Conservation (phyloP, 2,888 invertebrate genomes). For the Pterostichus niger region DNA sequence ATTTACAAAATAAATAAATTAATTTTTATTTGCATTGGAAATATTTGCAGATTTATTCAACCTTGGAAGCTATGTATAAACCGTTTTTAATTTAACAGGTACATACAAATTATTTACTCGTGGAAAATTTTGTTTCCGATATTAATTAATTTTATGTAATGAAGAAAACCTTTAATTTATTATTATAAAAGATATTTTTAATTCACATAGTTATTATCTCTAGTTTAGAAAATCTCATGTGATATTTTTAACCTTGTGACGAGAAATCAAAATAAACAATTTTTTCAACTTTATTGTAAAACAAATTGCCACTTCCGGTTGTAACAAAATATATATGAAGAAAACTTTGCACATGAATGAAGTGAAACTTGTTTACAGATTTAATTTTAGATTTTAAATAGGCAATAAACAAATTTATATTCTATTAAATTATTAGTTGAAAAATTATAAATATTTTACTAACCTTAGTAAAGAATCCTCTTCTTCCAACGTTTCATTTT, state of each 20-base stretch:
- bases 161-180: neutral
- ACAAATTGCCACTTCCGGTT: neutral
- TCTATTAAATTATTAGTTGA: no score
- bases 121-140: no score
- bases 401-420: constrained; percentile 12
- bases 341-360: constrained; percentile 1
- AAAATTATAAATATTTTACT: constrained; percentile 16
- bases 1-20: no score
- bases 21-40: neutral
- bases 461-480: constrained; percentile 21
- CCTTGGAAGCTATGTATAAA: neutral
- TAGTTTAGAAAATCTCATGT: neutral
- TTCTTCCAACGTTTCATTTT: neutral
- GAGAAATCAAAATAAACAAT: constrained; percentile 25
- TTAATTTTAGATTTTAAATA: constrained; percentile 20
- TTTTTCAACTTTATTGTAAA: neutral
- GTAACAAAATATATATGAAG: neutral
- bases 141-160: neutral
- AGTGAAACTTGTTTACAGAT: constrained; percentile 22
- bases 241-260: constrained; percentile 25
- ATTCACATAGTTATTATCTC: neutral
- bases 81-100: neutral
- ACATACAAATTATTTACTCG: neutral
- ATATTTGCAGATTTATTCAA: constrained; percentile 12
- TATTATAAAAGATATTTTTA: neutral